Conservation (phyloP, 2,888 invertebrate genomes). For the Chalcis sispes region DNA sequence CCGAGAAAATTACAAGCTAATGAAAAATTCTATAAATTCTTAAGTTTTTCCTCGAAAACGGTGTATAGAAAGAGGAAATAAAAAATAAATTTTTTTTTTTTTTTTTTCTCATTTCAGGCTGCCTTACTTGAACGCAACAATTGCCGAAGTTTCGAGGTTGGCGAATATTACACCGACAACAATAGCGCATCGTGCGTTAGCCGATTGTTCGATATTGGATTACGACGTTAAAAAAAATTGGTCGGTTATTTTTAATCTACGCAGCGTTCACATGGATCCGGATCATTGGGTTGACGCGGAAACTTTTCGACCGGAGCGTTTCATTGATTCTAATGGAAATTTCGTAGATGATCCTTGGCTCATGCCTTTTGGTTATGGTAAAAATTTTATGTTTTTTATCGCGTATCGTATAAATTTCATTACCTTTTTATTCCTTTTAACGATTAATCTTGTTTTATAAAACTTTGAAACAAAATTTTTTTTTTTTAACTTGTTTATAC, state of each 20-base stretch:
- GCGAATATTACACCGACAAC: conserved; percentile 87
- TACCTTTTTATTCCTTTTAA: neutral
- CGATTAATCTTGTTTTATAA: neutral
- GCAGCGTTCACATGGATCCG: conserved; percentile 83
- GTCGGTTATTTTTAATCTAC: conserved; percentile 82
- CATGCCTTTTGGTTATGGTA: conserved; percentile 66
- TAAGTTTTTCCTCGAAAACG: too few species aligned
- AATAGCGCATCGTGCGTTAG: conserved; percentile 83
- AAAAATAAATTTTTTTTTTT: too few species aligned
- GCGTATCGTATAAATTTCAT: too few species aligned
- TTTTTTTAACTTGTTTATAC: too few species aligned
- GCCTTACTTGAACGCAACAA: conserved; percentile 87
- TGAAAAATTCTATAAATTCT: too few species aligned
- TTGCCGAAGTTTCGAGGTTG: conserved; percentile 85
- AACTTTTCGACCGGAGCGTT: conserved; percentile 85
- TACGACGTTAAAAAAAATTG: conserved; percentile 77
- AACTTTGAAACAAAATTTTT: too few species aligned
- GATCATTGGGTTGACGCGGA: conserved; percentile 82
- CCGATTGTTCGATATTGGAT: conserved; percentile 83
- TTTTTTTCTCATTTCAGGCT: conserved; percentile 78
- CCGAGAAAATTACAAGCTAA: too few species aligned
- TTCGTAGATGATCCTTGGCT: conserved; percentile 66
- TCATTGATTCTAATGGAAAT: conserved; percentile 80
- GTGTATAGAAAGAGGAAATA: too few species aligned
- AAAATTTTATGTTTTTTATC: too few species aligned